A percentile compares a stretch with the other conserved stretches of the same genome.
phyloP scores from a whole-genome alignment of 2,797 vertebrate genomes.

The Tadarida brasiliensis region DNA sequence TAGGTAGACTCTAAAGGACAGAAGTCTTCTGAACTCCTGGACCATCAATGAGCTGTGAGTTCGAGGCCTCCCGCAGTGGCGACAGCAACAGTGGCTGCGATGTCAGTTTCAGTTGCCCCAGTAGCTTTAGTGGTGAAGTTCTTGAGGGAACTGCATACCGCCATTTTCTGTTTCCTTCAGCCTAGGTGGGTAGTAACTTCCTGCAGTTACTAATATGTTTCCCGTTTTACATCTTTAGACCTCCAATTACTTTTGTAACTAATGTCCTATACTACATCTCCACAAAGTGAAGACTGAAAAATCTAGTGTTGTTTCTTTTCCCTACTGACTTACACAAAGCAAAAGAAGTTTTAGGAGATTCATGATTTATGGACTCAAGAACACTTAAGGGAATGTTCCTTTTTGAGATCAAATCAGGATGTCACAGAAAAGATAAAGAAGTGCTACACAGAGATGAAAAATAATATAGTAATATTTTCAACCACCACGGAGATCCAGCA shows the following conservation, averaged over 20 bases:
- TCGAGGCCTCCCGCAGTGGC: not conserved
- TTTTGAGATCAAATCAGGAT: constrained; percentile 40
- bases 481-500: not conserved
- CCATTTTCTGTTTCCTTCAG: not conserved
- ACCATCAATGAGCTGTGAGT: not conserved
- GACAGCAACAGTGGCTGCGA: not conserved
- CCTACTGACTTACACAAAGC: not conserved
- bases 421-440: constrained; percentile 36
- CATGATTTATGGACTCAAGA: not conserved
- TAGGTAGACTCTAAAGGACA: not conserved
- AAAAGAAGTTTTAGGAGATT: constrained; percentile 21
- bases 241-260: not conserved
- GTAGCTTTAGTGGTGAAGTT: not conserved
- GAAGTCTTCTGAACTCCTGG: not conserved
- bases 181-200: not conserved
- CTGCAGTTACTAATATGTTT: not conserved
- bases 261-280: not conserved
- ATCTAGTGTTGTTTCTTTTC: not conserved
- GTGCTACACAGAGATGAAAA: not conserved
- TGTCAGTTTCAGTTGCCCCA: not conserved
- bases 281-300: not conserved
- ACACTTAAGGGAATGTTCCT: not conserved
- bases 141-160: not conserved
- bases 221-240: not conserved
- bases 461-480: not conserved